Evolutionary conservation across 2,797 vertebrate species (phyloP).

Genomic region (Acanthopagrus latus): DNA sequence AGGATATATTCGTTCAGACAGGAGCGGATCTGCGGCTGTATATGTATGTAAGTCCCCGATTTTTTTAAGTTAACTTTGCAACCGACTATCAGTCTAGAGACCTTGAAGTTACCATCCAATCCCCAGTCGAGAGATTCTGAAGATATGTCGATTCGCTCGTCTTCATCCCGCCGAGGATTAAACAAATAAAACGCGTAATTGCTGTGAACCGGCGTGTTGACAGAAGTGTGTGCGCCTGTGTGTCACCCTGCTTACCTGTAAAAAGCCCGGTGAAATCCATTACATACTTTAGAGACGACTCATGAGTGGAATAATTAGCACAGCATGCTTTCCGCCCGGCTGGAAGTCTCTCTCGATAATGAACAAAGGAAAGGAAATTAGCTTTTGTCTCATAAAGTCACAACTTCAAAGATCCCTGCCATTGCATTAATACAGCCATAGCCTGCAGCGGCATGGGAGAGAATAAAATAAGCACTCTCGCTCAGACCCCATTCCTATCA

Average conservation of each 20-base stretch:
- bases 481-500: slow-evolving; percentile 88
- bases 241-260: slow-evolving; percentile 88
- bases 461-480: slow-evolving; percentile 93
- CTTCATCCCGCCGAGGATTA: slow-evolving; percentile 33
- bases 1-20: slow-evolving; percentile 65
- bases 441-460: slow-evolving; percentile 89
- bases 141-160: slow-evolving; percentile 29
- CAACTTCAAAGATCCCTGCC: slow-evolving; percentile 98
- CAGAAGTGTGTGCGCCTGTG: slow-evolving; percentile 44
- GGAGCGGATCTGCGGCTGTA: slow-evolving; percentile 27
- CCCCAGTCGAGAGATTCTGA: slow-evolving; percentile 15
- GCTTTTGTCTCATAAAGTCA: slow-evolving; percentile 98
- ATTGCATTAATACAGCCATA: slow-evolving; percentile 97
- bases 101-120: slow-evolving; percentile 9
- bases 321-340: slow-evolving; percentile 96
- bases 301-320: slow-evolving; percentile 96
- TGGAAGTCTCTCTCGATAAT: slow-evolving; percentile 97
- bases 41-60: slow-evolving; percentile 19
- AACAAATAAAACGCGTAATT: slow-evolving; percentile 41
- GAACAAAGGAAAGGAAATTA: slow-evolving; percentile 98
- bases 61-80: slow-evolving; percentile 53
- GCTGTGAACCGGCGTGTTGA: slow-evolving; percentile 59
- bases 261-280: slow-evolving; percentile 94
- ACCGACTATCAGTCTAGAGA: slow-evolving; percentile 23
- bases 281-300: slow-evolving; percentile 94